Percentiles rank a stretch among this genome's conserved stretches.
Conservation (phyloP, 2,888 invertebrate species). For the Leptinotarsa peninsularis region DNA sequence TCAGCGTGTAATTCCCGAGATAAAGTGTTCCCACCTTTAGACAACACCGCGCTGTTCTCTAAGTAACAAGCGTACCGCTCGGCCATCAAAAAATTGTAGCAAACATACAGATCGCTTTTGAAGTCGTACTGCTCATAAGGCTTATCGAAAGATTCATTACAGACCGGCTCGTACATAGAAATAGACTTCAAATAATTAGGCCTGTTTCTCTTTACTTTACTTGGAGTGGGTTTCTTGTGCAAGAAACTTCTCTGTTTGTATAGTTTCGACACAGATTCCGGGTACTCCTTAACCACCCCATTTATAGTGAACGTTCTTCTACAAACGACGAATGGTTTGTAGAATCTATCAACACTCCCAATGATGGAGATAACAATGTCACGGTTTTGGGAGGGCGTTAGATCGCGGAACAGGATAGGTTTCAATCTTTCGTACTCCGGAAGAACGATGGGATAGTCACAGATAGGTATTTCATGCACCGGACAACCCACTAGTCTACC, state of each 20-base stretch:
- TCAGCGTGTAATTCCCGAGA: conserved; percentile 28
- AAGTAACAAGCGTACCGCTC: conserved; percentile 53
- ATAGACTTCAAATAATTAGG: conserved; percentile 30
- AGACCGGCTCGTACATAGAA: conserved; percentile 43
- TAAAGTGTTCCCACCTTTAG: conserved; percentile 24
- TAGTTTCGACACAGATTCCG: conserved; percentile 43
- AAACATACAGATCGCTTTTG: conserved; percentile 49
- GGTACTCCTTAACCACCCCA: conserved; percentile 64
- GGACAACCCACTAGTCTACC: conserved; percentile 49
- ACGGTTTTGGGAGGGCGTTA: conserved; percentile 45
- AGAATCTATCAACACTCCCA: conserved; percentile 64
- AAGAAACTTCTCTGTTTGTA: conserved; percentile 54
- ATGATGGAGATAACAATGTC: conserved; percentile 63
- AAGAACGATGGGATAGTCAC: conserved; percentile 52
- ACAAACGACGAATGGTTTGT: conserved; percentile 60
- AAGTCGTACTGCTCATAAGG: conserved; percentile 27
- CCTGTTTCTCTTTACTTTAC: conserved; percentile 34
- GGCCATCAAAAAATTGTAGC: conserved; percentile 57
- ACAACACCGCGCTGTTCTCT: conserved; percentile 40
- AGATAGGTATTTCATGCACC: conserved; percentile 53
- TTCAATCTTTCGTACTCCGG: conserved; percentile 50
- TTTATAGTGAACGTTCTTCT: conserved; percentile 62
- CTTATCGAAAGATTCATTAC: conserved; percentile 29
- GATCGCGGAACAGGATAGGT: conserved; percentile 49
- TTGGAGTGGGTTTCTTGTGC: conserved; percentile 42